Conservation (phyloP, 1,140 invertebrate genomes). For the Euura lappo region DNA sequence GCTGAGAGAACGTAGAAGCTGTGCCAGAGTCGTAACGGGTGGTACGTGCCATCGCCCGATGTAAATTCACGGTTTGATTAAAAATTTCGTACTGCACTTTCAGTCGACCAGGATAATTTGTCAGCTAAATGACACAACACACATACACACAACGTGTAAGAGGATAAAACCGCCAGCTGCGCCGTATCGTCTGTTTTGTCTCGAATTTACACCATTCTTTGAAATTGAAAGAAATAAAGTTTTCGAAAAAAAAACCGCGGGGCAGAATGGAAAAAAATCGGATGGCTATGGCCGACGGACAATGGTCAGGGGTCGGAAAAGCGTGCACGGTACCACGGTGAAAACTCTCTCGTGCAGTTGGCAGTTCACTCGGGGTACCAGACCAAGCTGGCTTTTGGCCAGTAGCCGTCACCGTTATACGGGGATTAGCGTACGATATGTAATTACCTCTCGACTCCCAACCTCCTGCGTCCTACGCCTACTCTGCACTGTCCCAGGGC, state of each 20-base stretch:
- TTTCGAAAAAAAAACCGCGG: too few species aligned
- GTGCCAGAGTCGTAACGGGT: not conserved
- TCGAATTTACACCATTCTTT: too few species aligned
- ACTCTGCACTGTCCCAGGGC: not conserved
- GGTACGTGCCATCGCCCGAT: not conserved
- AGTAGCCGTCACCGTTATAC: not conserved
- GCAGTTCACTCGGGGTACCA: not conserved
- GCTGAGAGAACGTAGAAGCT: not conserved
- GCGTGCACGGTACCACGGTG: not conserved
- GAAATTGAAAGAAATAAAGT: too few species aligned
- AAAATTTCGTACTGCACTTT: not conserved
- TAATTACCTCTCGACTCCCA: not conserved
- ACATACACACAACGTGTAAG: not conserved
- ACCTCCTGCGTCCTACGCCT: not conserved
- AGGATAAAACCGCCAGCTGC: not conserved
- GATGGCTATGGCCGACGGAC: not conserved
- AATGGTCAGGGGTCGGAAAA: not conserved
- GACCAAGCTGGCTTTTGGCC: not conserved
- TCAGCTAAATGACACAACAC: not conserved
- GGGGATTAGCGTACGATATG: slow-evolving; percentile 5
- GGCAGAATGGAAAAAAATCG: too few species aligned
- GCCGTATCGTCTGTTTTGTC: not conserved
- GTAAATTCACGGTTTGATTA: slow-evolving; percentile 2
- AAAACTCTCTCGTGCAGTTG: not conserved
- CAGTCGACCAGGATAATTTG: not conserved